Conservation (phyloP, 2,113 vertebrate species). For the Bubalus kerabau region DNA sequence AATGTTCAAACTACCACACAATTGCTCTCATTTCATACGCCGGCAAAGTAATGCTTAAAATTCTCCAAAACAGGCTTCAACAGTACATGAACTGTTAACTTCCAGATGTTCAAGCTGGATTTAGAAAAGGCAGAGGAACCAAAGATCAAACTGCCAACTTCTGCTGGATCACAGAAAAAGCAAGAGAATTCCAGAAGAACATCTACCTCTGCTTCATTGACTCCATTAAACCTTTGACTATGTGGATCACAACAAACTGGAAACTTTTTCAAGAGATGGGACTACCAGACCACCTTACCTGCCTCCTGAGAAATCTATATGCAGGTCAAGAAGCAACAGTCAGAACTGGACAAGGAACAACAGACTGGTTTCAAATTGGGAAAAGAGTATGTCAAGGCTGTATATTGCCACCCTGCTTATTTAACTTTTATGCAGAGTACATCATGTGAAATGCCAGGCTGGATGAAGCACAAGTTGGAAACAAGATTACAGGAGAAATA, state of each 20-base stretch:
- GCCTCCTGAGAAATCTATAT: background rate
- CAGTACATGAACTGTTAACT: background rate
- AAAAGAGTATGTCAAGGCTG: background rate
- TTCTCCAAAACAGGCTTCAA: background rate
- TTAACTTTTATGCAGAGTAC: background rate
- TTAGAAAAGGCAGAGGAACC: background rate
- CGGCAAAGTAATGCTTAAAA: background rate
- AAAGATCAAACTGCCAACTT: background rate
- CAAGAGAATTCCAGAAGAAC: background rate
- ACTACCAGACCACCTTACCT: background rate
- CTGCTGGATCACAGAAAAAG: background rate
- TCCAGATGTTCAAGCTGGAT: background rate
- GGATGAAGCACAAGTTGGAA: background rate
- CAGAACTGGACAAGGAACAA: background rate
- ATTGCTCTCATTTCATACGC: background rate
- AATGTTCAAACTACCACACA: background rate
- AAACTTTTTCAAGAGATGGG: background rate
- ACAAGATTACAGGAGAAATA: background rate
- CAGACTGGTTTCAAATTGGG: background rate
- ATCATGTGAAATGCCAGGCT: background rate
- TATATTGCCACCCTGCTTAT: background rate
- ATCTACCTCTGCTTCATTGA: background rate
- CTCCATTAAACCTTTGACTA: background rate
- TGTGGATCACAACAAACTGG: background rate
- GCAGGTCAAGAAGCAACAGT: background rate